A percentile compares a stretch with the other conserved stretches of the same genome.
phyloP scores from a whole-genome alignment of 2,888 invertebrate genomes.

The Frankliniella fusca region DNA sequence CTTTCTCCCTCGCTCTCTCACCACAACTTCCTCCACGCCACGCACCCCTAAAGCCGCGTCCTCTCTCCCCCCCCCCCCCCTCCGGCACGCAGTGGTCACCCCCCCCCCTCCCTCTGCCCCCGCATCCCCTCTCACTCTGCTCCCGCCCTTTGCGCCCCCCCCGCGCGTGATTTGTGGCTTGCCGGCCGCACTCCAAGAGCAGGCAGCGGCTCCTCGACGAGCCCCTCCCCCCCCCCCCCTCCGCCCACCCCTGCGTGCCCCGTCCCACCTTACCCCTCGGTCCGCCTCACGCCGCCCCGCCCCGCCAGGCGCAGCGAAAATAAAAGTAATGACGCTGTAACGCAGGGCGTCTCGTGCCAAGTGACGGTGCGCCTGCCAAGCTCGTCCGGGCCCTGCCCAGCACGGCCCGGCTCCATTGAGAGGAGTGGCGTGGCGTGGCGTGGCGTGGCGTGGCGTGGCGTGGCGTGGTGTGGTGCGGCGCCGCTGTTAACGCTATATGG shows the following conservation, averaged over 20 bases:
- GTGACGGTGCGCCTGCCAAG: too few relatives aligned
- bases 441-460: too few relatives aligned
- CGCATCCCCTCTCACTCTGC: too few relatives aligned
- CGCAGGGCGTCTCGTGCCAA: slow-evolving; percentile 15
- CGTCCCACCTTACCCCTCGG: neutral
- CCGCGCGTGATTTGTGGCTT: slow-evolving; percentile 15
- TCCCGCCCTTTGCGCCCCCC: neutral
- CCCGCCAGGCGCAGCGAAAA: neutral
- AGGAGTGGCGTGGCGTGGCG: too few relatives aligned
- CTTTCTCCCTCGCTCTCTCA: neutral
- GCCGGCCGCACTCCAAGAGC: slow-evolving; percentile 11
- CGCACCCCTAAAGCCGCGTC: too few relatives aligned
- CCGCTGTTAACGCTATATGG: too few relatives aligned
- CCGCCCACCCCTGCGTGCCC: neutral
- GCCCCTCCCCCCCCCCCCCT: neutral
- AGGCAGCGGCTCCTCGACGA: neutral
- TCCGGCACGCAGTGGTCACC: too few relatives aligned
- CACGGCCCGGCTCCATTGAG: too few relatives aligned
- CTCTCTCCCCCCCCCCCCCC: too few relatives aligned
- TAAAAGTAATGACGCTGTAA: slow-evolving; percentile 23
- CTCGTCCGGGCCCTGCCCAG: too few relatives aligned
- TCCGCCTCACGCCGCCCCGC: neutral
- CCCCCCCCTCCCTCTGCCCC: too few relatives aligned
- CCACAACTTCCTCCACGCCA: neutral
- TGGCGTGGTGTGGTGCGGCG: too few relatives aligned